Conservation (phyloP, 2,797 vertebrate genomes). For the Darevskia nairensis region DNA sequence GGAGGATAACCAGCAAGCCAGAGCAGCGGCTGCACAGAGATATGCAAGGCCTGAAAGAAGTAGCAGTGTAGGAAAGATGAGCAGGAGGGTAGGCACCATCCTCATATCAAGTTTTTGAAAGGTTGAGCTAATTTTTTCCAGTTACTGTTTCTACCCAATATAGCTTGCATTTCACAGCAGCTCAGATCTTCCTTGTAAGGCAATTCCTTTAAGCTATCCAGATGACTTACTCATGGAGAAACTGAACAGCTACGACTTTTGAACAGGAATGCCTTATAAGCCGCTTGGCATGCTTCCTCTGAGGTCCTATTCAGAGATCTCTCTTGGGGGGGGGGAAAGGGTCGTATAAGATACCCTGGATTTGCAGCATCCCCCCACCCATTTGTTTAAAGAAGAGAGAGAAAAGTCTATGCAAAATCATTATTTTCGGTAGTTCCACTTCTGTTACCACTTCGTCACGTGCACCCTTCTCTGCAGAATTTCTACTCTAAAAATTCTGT, state of each 20-base stretch:
- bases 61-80: background rate
- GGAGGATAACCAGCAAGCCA: background rate
- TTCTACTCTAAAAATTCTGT: background rate
- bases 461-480: background rate
- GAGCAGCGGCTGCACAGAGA: background rate
- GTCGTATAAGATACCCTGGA: no score
- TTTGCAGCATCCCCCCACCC: no score
- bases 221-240: constrained; percentile 16
- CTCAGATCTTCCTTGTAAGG: background rate
- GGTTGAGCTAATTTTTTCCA: background rate
- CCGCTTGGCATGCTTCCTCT: background rate
- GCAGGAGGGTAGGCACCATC: background rate
- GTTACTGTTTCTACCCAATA: background rate
- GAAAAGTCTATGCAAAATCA: background rate
- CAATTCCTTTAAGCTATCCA: background rate
- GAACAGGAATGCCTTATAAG: background rate
- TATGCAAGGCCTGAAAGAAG: background rate
- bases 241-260: background rate
- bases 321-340: background rate
- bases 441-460: background rate
- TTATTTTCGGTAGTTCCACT: background rate
- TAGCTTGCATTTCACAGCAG: background rate
- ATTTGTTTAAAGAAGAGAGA: background rate
- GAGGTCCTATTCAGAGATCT: background rate
- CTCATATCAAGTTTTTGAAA: background rate